These are phyloP conservation scores for Drosophila peninsularis DNA, from an alignment of 2,888 invertebrate genomes.

Conservation along the genomic window DNA sequence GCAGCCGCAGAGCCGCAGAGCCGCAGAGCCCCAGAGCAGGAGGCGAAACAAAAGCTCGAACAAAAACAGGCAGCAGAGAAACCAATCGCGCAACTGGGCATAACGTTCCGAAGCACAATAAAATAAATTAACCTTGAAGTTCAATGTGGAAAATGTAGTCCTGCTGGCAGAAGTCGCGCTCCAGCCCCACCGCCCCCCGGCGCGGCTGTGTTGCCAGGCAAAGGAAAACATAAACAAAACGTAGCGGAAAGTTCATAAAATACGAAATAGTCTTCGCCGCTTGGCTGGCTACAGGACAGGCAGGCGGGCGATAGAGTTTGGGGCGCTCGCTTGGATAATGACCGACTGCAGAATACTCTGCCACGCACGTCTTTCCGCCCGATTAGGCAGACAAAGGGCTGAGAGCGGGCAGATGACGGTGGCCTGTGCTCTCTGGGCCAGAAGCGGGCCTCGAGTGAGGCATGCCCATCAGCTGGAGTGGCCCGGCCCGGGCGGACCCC, in stretches of 20 bases:
- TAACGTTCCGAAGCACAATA: slow-evolving; percentile 51
- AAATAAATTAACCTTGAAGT: slow-evolving; percentile 75
- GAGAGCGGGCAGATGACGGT: slow-evolving; percentile 13
- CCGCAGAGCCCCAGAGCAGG: background rate
- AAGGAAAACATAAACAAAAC: slow-evolving; percentile 40
- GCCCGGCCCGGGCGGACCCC: background rate
- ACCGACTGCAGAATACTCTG: background rate
- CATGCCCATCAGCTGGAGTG: slow-evolving; percentile 8
- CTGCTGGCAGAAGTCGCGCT: slow-evolving; percentile 25
- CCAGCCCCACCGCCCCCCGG: background rate
- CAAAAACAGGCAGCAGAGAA: background rate
- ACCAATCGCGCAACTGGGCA: slow-evolving; percentile 28
- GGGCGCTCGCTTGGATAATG: background rate
- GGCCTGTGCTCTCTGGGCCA: background rate
- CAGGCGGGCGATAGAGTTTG: slow-evolving; percentile 28
- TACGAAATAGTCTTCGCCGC: slow-evolving; percentile 31
- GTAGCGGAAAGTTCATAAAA: slow-evolving; percentile 45
- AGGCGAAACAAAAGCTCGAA: background rate
- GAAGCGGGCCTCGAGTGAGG: slow-evolving; percentile 5
- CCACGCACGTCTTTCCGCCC: slow-evolving; percentile 39
- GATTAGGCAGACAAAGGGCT: slow-evolving; percentile 48
- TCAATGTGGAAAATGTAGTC: slow-evolving; percentile 58
- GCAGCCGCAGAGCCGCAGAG: background rate
- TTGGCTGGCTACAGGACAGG: slow-evolving; percentile 41
- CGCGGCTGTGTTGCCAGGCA: slow-evolving; percentile 36